These are phyloP conservation scores for Micoletzkya japonica DNA, from an alignment of 2,888 invertebrate species.

Conservation along the genomic window DNA sequence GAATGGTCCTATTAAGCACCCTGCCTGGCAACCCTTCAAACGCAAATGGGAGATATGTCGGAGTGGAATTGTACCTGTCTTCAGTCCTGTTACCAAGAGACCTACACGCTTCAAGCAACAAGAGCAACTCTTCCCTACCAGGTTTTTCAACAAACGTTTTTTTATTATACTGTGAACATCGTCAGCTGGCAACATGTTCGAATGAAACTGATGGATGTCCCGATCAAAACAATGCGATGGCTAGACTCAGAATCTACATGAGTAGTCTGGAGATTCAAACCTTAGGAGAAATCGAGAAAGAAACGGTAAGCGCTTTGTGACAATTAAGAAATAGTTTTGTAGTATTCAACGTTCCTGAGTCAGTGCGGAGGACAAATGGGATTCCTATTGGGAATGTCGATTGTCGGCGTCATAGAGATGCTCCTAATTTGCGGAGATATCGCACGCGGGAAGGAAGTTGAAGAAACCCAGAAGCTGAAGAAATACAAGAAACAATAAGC, in stretches of 20 bases:
- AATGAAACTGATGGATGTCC: conserved; percentile 18
- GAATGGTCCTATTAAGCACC: too few species aligned
- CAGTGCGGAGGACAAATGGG: conserved; percentile 23
- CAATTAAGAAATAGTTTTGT: too few species aligned
- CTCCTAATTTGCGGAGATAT: conserved; percentile 14
- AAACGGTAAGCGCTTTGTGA: too few species aligned
- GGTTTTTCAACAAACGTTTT: too few species aligned
- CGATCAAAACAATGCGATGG: background rate
- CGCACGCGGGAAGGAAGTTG: too few species aligned
- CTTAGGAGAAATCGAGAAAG: conserved; percentile 10
- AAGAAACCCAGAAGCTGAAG: too few species aligned
- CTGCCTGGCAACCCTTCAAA: too few species aligned
- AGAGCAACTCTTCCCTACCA: conserved; percentile 7
- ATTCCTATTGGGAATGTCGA: conserved; percentile 18
- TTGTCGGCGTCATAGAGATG: conserved; percentile 7
- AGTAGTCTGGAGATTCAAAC: conserved; percentile 9
- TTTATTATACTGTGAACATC: too few species aligned
- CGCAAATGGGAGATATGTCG: conserved; percentile 4
- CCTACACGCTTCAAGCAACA: background rate
- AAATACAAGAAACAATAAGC: too few species aligned
- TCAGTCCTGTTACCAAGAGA: conserved; percentile 3
- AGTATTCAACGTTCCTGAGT: conserved; percentile 16
- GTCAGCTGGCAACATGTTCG: conserved; percentile 4
- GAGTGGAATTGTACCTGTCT: conserved; percentile 7
- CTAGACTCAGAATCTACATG: conserved; percentile 20